These are phyloP conservation scores for Diarsia dahlii DNA, from an alignment of 2,888 invertebrate species.

Conservation along the genomic window DNA sequence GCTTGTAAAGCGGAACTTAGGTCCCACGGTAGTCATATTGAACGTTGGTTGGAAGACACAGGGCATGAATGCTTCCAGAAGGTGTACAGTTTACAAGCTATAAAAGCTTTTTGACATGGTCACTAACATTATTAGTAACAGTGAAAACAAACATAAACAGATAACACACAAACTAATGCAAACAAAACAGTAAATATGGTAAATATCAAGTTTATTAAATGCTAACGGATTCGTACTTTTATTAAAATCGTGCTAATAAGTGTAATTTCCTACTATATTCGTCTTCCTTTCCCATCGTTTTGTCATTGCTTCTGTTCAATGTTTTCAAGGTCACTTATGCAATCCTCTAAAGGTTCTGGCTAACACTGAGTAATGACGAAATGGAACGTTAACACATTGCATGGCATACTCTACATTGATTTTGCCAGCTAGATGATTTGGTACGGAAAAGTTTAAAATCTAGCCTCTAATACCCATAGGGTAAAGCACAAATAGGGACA, in stretches of 20 bases:
- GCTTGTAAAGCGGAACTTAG: constrained; percentile 65
- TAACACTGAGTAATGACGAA: neutral
- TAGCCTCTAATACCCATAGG: neutral
- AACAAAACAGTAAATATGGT: too few relatives aligned
- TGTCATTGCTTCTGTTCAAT: too few relatives aligned
- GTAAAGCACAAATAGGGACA: neutral
- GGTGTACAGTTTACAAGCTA: neutral
- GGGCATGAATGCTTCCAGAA: constrained; percentile 15
- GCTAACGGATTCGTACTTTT: neutral
- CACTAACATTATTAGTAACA: too few relatives aligned
- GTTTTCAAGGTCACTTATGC: neutral
- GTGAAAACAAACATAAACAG: too few relatives aligned
- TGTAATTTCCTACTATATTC: neutral
- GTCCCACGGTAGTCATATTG: constrained; percentile 62
- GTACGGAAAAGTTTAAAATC: neutral
- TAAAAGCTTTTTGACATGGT: too few relatives aligned
- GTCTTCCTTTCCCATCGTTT: too few relatives aligned
- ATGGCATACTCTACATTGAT: neutral
- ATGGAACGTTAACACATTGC: neutral
- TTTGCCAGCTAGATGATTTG: neutral
- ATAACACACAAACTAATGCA: too few relatives aligned
- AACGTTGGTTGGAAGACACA: constrained; percentile 23
- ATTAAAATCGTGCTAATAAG: neutral
- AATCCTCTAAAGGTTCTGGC: neutral
- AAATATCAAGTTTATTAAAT: too few relatives aligned